These are phyloP conservation scores for Meloe dianella DNA, from an alignment of 2,888 invertebrate species.

Conservation along the genomic window DNA sequence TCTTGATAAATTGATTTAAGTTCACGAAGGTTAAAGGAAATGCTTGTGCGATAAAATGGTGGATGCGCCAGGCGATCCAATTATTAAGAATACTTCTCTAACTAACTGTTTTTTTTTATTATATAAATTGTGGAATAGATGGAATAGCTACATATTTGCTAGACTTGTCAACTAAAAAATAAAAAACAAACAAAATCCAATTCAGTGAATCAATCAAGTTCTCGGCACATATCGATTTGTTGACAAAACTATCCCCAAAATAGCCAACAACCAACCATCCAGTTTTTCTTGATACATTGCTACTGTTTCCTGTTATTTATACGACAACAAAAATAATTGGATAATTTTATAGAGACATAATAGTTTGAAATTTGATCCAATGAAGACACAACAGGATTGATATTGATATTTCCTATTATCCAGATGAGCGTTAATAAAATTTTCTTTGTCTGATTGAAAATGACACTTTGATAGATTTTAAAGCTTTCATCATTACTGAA, in stretches of 20 bases:
- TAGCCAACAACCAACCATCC: neutral
- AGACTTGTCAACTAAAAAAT: neutral
- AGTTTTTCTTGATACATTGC: too few species aligned
- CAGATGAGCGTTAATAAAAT: neutral
- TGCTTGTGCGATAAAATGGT: neutral
- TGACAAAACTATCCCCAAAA: neutral
- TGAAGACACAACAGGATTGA: neutral
- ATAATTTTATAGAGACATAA: neutral
- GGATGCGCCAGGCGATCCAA: neutral
- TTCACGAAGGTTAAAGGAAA: too few species aligned
- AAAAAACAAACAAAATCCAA: neutral
- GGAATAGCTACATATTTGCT: too few species aligned
- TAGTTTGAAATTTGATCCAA: neutral
- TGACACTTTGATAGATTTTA: slow-evolving; percentile 23
- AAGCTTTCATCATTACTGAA: slow-evolving; percentile 26
- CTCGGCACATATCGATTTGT: neutral
- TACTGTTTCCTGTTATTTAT: too few species aligned
- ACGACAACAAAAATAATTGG: too few species aligned
- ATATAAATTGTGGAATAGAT: too few species aligned
- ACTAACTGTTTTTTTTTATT: neutral
- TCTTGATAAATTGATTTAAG: too few species aligned
- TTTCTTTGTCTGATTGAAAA: neutral
- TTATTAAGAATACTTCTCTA: too few species aligned
- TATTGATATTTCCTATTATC: neutral
- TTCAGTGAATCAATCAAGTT: neutral